Percentiles rank a stretch among this genome's conserved stretches.
Conservation (phyloP, 2,888 invertebrate genomes). For the Troides aeacus region DNA sequence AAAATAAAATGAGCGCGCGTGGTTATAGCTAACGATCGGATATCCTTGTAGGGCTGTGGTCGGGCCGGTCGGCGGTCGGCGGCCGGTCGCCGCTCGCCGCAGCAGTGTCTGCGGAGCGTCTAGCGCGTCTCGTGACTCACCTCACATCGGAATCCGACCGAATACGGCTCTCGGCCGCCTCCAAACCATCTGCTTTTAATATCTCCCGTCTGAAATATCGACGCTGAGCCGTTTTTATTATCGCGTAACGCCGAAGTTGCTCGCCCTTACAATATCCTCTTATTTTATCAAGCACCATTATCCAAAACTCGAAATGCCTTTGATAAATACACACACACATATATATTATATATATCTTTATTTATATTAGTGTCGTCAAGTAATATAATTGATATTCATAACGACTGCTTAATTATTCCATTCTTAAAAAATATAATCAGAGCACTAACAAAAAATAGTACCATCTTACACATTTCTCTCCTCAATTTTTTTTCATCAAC, state of each 20-base stretch:
- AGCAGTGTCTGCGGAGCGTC: conserved; percentile 66
- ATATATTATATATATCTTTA: not conserved
- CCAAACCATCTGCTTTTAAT: conserved; percentile 24
- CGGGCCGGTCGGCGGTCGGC: conserved; percentile 38
- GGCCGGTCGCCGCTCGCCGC: conserved; percentile 38
- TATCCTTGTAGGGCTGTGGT: conserved; percentile 40
- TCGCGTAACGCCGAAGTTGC: conserved; percentile 5
- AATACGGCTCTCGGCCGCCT: conserved; percentile 41
- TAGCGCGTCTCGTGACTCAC: conserved; percentile 59
- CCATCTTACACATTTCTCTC: not conserved
- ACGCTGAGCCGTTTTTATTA: conserved; percentile 14
- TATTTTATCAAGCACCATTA: conserved; percentile 1
- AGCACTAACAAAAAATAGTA: not conserved
- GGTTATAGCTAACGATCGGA: conserved; percentile 30
- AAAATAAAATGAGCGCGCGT: conserved; percentile 31
- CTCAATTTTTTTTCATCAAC: not conserved
- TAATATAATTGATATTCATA: no score
- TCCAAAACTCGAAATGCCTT: not conserved
- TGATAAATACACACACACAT: no score
- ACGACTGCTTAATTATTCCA: no score
- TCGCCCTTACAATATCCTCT: conserved; percentile 2
- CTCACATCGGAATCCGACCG: conserved; percentile 49
- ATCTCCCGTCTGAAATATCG: conserved; percentile 17
- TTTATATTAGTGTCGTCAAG: not conserved
- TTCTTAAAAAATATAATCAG: no score